These are phyloP conservation scores for Norana najaformis DNA, from an alignment of 2,888 invertebrate genomes.

Conservation along the genomic window DNA sequence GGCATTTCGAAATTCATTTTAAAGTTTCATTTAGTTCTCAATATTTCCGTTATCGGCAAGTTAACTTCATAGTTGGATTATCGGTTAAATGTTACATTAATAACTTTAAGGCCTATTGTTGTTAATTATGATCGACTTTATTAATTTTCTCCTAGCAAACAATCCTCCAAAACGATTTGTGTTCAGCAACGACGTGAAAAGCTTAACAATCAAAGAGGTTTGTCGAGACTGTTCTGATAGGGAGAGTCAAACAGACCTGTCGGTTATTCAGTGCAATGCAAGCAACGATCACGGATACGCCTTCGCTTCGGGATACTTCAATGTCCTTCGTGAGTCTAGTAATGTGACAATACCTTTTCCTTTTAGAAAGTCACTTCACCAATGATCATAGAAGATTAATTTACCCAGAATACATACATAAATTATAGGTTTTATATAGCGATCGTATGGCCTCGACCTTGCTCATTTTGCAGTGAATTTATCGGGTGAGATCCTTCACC, in stretches of 20 bases:
- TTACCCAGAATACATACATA: too few relatives aligned
- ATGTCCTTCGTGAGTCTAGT: not conserved
- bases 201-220: not conserved
- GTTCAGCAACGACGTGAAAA: not conserved
- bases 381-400: not conserved
- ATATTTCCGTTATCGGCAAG: too few relatives aligned
- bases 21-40: too few relatives aligned
- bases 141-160: not conserved
- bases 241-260: not conserved
- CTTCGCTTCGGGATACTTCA: not conserved
- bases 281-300: not conserved
- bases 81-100: not conserved
- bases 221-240: not conserved
- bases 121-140: not conserved
- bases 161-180: not conserved
- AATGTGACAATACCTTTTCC: too few relatives aligned
- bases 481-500: too few relatives aligned
- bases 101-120: too few relatives aligned
- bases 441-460: too few relatives aligned
- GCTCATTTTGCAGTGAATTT: too few relatives aligned
- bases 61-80: not conserved
- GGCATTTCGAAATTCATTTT: too few relatives aligned
- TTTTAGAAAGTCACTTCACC: too few relatives aligned
- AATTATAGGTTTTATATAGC: too few relatives aligned
- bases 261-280: constrained; percentile 3